Conservation (phyloP, 2,888 invertebrate genomes). For the Arge pagana region DNA sequence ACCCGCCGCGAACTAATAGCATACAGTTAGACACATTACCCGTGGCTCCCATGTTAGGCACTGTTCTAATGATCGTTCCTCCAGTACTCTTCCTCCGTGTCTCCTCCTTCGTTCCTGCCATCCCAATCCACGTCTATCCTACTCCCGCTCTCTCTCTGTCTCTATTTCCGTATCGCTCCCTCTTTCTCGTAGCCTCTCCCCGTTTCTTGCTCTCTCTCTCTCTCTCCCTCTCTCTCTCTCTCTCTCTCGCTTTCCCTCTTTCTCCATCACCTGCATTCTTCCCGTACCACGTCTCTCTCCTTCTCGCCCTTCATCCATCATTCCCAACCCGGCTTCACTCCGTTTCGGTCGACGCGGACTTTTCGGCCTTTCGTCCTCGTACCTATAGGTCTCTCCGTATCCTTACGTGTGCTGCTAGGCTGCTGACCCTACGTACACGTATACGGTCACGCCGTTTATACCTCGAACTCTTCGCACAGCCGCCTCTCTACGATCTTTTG, state of each 20-base stretch:
- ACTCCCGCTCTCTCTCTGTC: slow-evolving; percentile 23
- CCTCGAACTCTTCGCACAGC: not conserved
- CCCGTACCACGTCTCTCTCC: slow-evolving; percentile 13
- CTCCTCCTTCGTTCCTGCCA: not conserved
- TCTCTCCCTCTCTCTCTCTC: slow-evolving; percentile 16
- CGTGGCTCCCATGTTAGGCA: slow-evolving; percentile 32
- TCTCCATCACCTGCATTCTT: slow-evolving; percentile 26
- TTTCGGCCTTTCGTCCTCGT: too few relatives aligned
- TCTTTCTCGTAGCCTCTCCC: slow-evolving; percentile 10
- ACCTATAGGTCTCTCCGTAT: too few relatives aligned
- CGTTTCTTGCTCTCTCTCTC: not conserved
- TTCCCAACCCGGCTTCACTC: slow-evolving; percentile 28
- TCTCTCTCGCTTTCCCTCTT: slow-evolving; percentile 20
- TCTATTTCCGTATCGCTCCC: slow-evolving; percentile 26
- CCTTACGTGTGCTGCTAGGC: too few relatives aligned
- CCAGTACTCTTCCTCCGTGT: slow-evolving; percentile 13
- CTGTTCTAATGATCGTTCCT: slow-evolving; percentile 25
- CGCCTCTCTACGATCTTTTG: slow-evolving; percentile 6
- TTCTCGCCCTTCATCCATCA: slow-evolving; percentile 39
- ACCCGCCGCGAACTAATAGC: slow-evolving; percentile 42
- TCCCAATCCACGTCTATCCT: not conserved
- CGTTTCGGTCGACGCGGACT: not conserved
- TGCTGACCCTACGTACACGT: not conserved
- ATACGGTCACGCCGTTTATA: not conserved
- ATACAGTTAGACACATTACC: slow-evolving; percentile 43